A percentile compares a stretch with the other conserved stretches of the same genome.
Evolutionary conservation across 2,888 invertebrate genomes (phyloP).

Genomic region (Liposcelis brunnea): DNA sequence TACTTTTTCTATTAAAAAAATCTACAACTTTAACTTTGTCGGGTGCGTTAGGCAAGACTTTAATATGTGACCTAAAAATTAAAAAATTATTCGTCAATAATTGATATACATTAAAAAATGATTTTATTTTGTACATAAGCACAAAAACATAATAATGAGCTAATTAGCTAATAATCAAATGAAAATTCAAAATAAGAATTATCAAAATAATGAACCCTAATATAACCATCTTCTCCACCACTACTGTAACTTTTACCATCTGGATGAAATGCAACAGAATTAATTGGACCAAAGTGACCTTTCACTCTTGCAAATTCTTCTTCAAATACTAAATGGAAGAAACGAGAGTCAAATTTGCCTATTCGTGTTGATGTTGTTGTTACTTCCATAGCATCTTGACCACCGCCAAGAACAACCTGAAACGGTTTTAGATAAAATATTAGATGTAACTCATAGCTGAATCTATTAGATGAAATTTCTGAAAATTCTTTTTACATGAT

Average conservation of each 20-base stretch:
- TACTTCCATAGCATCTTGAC: constrained; percentile 99
- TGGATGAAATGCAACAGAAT: constrained; percentile 95
- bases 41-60: no score
- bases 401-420: constrained; percentile 85
- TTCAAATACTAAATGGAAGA: constrained; percentile 91
- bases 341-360: constrained; percentile 91
- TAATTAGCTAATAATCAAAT: constrained; percentile 54
- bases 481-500: constrained; percentile 75
- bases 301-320: constrained; percentile 96
- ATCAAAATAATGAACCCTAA: constrained; percentile 91
- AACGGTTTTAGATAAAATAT: constrained; percentile 9
- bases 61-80: no score
- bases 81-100: no score
- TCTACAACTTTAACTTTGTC: no score
- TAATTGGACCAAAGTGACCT: constrained; percentile 99
- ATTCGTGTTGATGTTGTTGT: constrained; percentile 85
- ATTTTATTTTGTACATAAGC: no score
- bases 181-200: constrained; percentile 90
- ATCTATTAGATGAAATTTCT: constrained; percentile 1
- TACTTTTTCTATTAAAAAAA: no score
- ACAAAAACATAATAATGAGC: neutral
- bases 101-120: no score
- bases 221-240: constrained; percentile 98
- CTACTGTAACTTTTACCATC: constrained; percentile 92
- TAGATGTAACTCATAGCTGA: constrained; percentile 3